phyloP scores from a whole-genome alignment of 2,888 invertebrate species.

The Sturmia bella region DNA sequence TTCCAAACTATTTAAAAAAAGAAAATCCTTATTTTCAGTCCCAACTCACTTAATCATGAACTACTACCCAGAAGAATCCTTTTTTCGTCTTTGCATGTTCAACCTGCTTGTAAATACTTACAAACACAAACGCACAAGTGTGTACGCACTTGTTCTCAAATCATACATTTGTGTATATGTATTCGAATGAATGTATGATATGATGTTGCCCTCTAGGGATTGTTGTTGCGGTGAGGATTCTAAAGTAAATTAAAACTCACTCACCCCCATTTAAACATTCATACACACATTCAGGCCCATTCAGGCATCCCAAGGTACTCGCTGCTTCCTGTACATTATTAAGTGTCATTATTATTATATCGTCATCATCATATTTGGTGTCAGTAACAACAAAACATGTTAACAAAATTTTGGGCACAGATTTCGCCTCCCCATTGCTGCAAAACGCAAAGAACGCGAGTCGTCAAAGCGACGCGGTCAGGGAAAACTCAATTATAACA shows the following conservation, averaged over 20 bases:
- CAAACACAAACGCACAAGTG: background rate
- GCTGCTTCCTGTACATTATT: conserved; percentile 62
- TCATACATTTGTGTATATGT: conserved; percentile 15
- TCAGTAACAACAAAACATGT: conserved; percentile 66
- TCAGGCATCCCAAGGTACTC: conserved; percentile 64
- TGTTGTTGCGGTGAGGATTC: conserved; percentile 77
- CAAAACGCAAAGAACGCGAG: background rate
- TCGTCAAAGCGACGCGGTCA: conserved; percentile 66
- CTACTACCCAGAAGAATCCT: no score
- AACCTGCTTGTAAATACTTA: background rate
- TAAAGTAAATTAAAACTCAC: conserved; percentile 82
- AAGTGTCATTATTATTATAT: conserved; percentile 65
- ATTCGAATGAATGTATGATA: conserved; percentile 41
- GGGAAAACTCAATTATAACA: conserved; percentile 82
- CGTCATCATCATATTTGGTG: conserved; percentile 76
- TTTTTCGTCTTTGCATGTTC: conserved; percentile 8
- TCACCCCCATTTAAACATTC: conserved; percentile 74
- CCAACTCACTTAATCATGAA: no score
- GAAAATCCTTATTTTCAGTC: no score
- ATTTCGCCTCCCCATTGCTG: background rate
- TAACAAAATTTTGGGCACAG: background rate
- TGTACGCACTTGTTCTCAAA: background rate
- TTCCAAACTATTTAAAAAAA: no score
- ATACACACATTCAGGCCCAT: background rate
- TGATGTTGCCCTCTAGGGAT: conserved; percentile 73